A percentile compares a stretch with the other conserved stretches of the same genome.
These are phyloP conservation scores for Lampris megalopsis DNA, from an alignment of 2,113 vertebrate genomes.

Conservation along the genomic window DNA sequence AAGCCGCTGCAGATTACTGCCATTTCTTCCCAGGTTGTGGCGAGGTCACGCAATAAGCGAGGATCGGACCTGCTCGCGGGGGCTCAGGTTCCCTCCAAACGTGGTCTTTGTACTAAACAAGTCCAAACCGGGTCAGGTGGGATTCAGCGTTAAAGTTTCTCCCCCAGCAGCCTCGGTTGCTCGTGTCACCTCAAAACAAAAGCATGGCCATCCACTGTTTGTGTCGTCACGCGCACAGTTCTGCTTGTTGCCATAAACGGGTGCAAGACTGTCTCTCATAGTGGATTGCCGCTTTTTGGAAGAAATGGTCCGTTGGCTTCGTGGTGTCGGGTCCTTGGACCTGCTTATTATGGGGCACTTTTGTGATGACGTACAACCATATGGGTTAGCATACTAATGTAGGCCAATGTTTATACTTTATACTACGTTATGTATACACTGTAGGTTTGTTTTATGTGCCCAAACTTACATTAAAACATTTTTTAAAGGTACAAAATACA, in stretches of 20 bases:
- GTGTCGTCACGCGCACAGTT: slow-evolving; percentile 23
- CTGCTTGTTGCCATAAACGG: slow-evolving; percentile 24
- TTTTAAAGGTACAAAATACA: slow-evolving; percentile 74
- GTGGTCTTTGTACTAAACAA: slow-evolving; percentile 35
- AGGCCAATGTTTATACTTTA: slow-evolving; percentile 80
- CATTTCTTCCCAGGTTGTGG: slow-evolving; percentile 18
- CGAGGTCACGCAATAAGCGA: slow-evolving; percentile 47
- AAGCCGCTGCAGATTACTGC: slow-evolving; percentile 38
- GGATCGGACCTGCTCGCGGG: slow-evolving; percentile 51
- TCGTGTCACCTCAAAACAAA: slow-evolving; percentile 45
- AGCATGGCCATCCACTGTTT: slow-evolving; percentile 40
- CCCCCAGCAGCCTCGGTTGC: slow-evolving; percentile 59
- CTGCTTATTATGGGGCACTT: slow-evolving; percentile 62
- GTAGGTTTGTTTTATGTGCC: slow-evolving; percentile 81
- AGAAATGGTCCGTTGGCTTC: slow-evolving; percentile 61
- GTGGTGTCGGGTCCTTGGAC: slow-evolving; percentile 59
- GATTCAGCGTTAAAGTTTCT: no score
- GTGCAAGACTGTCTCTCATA: slow-evolving; percentile 56
- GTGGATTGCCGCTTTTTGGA: slow-evolving; percentile 49
- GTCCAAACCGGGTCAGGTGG: no score
- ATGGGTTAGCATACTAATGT: slow-evolving; percentile 72
- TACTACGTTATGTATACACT: slow-evolving; percentile 76
- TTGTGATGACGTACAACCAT: slow-evolving; percentile 51
- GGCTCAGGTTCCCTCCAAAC: slow-evolving; percentile 69
- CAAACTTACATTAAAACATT: slow-evolving; percentile 79